Evolutionary conservation across 1,140 invertebrate species (phyloP).

Genomic region (Tribolium castaneum): DNA sequence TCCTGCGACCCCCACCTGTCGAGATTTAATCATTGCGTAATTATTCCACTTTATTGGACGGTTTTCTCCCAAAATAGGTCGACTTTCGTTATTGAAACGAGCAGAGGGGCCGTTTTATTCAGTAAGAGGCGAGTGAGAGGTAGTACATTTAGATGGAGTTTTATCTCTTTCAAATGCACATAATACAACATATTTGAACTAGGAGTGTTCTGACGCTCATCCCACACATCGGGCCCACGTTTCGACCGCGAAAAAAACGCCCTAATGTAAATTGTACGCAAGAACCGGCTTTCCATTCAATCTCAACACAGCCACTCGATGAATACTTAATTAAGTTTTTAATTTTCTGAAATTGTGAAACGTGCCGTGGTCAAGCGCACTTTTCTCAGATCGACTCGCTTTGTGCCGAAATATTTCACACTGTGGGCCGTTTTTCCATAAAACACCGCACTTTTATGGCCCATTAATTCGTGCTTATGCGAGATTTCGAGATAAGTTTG

Average conservation of each 20-base stretch:
- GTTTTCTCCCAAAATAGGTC: conserved; percentile 9
- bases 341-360: conserved; percentile 52
- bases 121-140: conserved; percentile 34
- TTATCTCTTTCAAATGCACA: conserved; percentile 57
- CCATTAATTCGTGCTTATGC: conserved; percentile 6
- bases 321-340: conserved; percentile 56
- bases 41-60: conserved; percentile 1
- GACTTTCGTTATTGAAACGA: conserved; percentile 25
- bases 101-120: conserved; percentile 35
- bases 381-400: not conserved
- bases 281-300: conserved; percentile 49
- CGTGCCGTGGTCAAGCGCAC: not conserved
- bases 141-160: conserved; percentile 47
- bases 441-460: conserved; percentile 19
- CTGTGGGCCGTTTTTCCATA: conserved; percentile 2
- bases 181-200: conserved; percentile 59
- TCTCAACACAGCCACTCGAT: conserved; percentile 39
- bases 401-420: not conserved
- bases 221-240: conserved; percentile 56
- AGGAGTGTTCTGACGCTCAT: conserved; percentile 55
- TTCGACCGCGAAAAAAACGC: conserved; percentile 49
- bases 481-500: not conserved
- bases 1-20: not conserved
- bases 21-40: not conserved
- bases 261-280: conserved; percentile 42